Base-by-base conservation (phyloP, 1,140 invertebrate genomes). In the Aphidius ervi region DNA sequence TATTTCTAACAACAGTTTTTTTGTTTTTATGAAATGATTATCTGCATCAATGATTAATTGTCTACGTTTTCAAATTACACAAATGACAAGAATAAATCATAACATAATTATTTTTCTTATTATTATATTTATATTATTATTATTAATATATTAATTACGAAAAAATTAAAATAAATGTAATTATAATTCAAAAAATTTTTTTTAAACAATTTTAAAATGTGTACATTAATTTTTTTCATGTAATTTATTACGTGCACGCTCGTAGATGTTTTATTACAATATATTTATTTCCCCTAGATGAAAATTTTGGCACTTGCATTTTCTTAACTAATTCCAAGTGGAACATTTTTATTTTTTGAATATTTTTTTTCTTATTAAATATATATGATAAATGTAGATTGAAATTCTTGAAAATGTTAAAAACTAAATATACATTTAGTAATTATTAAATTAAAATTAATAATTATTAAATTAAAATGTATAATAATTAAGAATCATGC, bases 351-450 rank as follows among this genome's bases (percentile, higher is more conserved):
- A 9, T 48, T 41, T 47, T 58, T 41, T 37, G n/a, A 46, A 46
- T n/a, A 31, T 37, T 50, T 37, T n/a, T n/a, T 23, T 47, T 54
- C 47, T 23, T 46, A 23, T 48, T 41, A 20, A 37, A 46, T 46
- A 37, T 37, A 37, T n/a, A n/a, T n/a, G n/a, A n/a, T n/a, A n/a
- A n/a, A n/a, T n/a, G n/a, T n/a, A n/a, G n/a, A n/a, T n/a, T 61
- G 57, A 58, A 16, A 40, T 42, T 40, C 54, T 61, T 61, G 56
- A 31, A 50, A 61, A 56, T 61, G 50, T 46, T 56, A 61, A 56
- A 23, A 61, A 61, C 54, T 61, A 16, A 61, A 61, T 61, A 55
- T 61, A 61, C 53, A 61, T n/a, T n/a, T n/a, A n/a, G n/a, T n/a
- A n/a, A n/a, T n/a, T n/a, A n/a, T n/a, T n/a, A n/a, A n/a, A n/a